Evolutionary conservation across 2,797 vertebrate species (phyloP).

Genomic region (Paramormyrops hopkinsi): DNA sequence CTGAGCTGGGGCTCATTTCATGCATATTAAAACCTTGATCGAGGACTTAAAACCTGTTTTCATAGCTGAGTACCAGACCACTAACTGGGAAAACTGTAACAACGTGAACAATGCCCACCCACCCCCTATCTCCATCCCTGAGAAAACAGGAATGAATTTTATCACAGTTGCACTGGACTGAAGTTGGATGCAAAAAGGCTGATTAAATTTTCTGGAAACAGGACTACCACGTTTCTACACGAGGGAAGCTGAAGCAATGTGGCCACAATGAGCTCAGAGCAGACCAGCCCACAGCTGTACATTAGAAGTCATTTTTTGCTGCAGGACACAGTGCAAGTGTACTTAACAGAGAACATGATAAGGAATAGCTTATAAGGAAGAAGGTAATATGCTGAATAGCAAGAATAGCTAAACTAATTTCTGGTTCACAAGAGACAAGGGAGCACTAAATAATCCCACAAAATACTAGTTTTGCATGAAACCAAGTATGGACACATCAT

Average conservation of each 20-base stretch:
- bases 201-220: background rate
- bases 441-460: background rate
- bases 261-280: background rate
- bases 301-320: background rate
- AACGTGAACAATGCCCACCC: background rate
- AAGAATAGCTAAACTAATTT: background rate
- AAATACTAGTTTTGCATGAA: background rate
- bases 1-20: slow-evolving; percentile 10
- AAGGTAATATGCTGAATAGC: background rate
- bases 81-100: slow-evolving; percentile 16
- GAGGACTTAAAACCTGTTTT: slow-evolving; percentile 13
- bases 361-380: background rate
- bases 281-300: background rate
- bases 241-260: background rate
- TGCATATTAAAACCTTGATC: slow-evolving; percentile 20
- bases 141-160: slow-evolving; percentile 5
- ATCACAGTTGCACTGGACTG: background rate
- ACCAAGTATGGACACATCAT: background rate
- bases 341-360: background rate
- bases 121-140: background rate
- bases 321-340: background rate
- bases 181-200: background rate
- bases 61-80: slow-evolving; percentile 14
- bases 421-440: background rate
- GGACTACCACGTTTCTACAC: background rate